phyloP scores from a whole-genome alignment of 1,140 invertebrate species.

The Drosophila sechellia region DNA sequence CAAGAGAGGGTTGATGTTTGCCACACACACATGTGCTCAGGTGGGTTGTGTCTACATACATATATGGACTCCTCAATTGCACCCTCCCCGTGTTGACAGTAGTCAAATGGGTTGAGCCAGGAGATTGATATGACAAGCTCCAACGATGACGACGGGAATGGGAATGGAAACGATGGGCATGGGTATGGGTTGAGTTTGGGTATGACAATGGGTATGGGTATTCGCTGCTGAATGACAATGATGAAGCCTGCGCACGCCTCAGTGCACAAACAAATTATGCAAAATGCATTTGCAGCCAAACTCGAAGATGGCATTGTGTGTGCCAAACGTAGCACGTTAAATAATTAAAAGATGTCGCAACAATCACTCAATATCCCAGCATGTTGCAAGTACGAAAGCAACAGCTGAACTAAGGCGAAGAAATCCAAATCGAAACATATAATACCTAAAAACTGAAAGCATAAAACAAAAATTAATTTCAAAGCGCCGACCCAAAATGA shows the following conservation, averaged over 20 bases:
- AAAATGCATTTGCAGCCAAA: conserved; percentile 70
- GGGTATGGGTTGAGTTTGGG: neutral
- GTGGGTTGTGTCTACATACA: conserved; percentile 1
- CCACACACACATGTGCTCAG: conserved; percentile 28
- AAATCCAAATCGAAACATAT: neutral
- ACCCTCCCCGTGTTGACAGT: conserved; percentile 34
- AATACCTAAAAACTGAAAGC: neutral
- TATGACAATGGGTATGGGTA: neutral
- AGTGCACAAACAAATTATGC: conserved; percentile 77
- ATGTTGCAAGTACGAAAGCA: neutral
- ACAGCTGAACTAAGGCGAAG: neutral
- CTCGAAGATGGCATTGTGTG: conserved; percentile 39
- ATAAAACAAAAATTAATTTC: neutral
- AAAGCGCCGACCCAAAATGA: neutral
- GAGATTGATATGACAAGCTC: conserved; percentile 44
- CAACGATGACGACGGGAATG: conserved; percentile 12
- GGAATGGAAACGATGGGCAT: too few relatives aligned
- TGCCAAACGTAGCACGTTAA: conserved; percentile 62
- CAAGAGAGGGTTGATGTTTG: conserved; percentile 66
- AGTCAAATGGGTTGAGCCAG: conserved; percentile 44
- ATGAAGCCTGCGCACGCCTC: conserved; percentile 53
- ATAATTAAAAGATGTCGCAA: conserved; percentile 67
- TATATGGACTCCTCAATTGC: conserved; percentile 14
- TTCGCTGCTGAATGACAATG: conserved; percentile 18
- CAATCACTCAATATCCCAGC: conserved; percentile 28